These are phyloP conservation scores for Chelmon rostratus DNA, from an alignment of 2,797 vertebrate genomes.

Conservation along the genomic window DNA sequence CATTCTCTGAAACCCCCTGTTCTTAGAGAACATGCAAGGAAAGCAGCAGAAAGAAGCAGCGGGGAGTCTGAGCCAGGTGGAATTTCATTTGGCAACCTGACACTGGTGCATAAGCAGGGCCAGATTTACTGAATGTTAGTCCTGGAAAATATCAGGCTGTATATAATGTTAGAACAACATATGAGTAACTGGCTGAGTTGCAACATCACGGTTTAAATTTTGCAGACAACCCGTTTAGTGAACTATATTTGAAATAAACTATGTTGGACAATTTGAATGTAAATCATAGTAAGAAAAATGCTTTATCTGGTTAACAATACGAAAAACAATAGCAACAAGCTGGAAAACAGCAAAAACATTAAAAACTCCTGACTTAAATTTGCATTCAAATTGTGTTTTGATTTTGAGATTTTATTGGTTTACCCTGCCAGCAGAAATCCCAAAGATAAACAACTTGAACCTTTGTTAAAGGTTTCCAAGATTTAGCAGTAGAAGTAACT, in stretches of 20 bases:
- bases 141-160: neutral
- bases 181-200: slow-evolving; percentile 50
- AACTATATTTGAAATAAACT: neutral
- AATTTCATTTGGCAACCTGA: slow-evolving; percentile 9
- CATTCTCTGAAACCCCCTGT: slow-evolving; percentile 45
- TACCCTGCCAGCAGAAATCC: neutral
- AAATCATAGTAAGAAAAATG: neutral
- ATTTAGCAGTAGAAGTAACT: neutral
- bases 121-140: slow-evolving; percentile 27
- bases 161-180: slow-evolving; percentile 33
- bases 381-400: neutral
- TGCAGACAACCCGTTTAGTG: neutral
- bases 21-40: slow-evolving; percentile 52
- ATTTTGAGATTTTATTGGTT: neutral
- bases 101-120: neutral
- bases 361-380: neutral
- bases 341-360: neutral
- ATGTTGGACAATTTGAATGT: neutral
- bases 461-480: neutral
- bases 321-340: neutral
- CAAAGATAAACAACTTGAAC: neutral
- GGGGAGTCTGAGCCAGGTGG: slow-evolving; percentile 20
- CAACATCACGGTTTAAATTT: slow-evolving; percentile 35
- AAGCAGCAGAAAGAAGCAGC: slow-evolving; percentile 32
- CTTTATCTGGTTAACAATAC: neutral